Conservation (phyloP, 2,113 vertebrate species). For the Saimiri boliviensis region DNA sequence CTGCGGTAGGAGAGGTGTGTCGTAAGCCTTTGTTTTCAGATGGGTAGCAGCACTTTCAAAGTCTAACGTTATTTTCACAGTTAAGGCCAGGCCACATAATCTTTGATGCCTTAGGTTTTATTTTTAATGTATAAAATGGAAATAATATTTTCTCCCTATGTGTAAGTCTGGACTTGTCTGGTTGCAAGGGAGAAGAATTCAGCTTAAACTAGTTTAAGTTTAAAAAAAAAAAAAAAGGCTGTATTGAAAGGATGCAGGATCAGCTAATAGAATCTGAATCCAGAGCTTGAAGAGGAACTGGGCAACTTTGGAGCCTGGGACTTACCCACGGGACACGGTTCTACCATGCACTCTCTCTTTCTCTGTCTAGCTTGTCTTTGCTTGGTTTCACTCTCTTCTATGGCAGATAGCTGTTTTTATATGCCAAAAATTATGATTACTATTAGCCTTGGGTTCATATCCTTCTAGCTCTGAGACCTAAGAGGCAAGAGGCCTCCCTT, state of each 20-base stretch:
- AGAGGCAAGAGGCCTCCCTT: background rate
- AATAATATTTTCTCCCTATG: background rate
- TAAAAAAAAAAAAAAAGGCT: background rate
- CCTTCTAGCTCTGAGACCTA: background rate
- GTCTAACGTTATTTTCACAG: background rate
- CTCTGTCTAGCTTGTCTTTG: background rate
- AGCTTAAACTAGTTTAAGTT: background rate
- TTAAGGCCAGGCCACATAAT: background rate
- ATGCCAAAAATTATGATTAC: background rate
- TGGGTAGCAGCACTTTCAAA: background rate
- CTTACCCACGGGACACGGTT: background rate
- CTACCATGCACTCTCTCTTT: background rate
- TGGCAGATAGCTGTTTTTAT: background rate
- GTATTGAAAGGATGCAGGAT: background rate
- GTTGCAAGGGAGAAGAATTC: background rate
- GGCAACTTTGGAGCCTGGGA: background rate
- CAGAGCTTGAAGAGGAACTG: background rate
- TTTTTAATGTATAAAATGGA: background rate
- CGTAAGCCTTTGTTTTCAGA: background rate
- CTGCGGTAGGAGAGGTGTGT: background rate
- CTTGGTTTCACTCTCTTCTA: background rate
- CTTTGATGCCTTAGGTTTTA: conserved; percentile 13
- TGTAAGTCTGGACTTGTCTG: background rate
- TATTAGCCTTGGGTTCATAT: background rate
- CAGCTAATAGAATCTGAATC: background rate